These are phyloP conservation scores for Acanthochromis polyacanthus DNA, from an alignment of 2,113 vertebrate genomes.

Conservation along the genomic window DNA sequence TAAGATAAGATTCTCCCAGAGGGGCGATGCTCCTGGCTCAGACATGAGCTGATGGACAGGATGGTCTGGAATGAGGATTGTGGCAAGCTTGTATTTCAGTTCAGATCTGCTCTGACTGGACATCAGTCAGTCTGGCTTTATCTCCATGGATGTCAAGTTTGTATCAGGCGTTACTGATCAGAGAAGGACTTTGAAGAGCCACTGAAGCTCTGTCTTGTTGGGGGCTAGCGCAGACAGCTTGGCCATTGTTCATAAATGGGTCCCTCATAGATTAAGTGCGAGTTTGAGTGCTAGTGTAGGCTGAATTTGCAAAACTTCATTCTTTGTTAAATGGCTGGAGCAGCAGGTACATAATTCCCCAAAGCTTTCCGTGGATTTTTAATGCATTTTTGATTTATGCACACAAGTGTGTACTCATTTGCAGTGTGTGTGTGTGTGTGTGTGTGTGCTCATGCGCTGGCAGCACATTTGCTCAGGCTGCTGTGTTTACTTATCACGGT, in stretches of 20 bases:
- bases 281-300: slow-evolving; percentile 20
- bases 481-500: slow-evolving; percentile 74
- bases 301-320: slow-evolving; percentile 28
- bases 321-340: slow-evolving; percentile 25
- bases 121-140: slow-evolving; percentile 44
- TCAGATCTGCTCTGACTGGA: slow-evolving; percentile 40
- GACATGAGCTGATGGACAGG: slow-evolving; percentile 52
- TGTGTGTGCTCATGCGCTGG: slow-evolving; percentile 28
- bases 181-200: slow-evolving; percentile 21
- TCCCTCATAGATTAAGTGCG: slow-evolving; percentile 31
- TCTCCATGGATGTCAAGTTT: slow-evolving; percentile 40
- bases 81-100: slow-evolving; percentile 42
- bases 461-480: slow-evolving; percentile 63
- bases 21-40: slow-evolving; percentile 40
- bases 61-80: slow-evolving; percentile 50
- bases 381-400: slow-evolving; percentile 62
- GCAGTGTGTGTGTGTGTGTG: slow-evolving; percentile 30
- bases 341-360: slow-evolving; percentile 61
- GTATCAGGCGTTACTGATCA: slow-evolving; percentile 31
- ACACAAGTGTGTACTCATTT: slow-evolving; percentile 50
- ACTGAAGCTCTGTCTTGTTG: neutral
- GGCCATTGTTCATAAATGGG: slow-evolving; percentile 32
- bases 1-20: slow-evolving; percentile 66
- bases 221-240: slow-evolving; percentile 15
- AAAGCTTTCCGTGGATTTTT: slow-evolving; percentile 50